Evolutionary conservation across 2,113 vertebrate species (phyloP).

Genomic region (Lagopus leucura): DNA sequence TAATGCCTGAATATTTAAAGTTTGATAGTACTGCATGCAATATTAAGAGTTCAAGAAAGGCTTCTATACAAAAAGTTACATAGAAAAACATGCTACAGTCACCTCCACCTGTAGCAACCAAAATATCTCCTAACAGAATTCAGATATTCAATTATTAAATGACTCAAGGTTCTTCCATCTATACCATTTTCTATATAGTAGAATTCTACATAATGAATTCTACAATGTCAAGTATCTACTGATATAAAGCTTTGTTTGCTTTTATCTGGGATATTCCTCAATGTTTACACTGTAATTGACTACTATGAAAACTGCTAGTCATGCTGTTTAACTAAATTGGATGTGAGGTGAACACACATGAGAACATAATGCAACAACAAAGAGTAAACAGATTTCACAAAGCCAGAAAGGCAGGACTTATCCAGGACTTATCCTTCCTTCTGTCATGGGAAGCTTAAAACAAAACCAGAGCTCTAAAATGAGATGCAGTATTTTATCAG

Average conservation of each 20-base stretch:
- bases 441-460: conserved; percentile 29
- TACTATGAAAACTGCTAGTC: conserved; percentile 8
- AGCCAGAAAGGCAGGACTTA: conserved; percentile 21
- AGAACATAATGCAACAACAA: conserved; percentile 26
- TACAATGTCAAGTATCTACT: not conserved
- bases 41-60: not conserved
- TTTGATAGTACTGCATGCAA: not conserved
- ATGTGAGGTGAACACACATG: not conserved
- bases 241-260: conserved; percentile 16
- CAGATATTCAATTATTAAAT: conserved; percentile 12
- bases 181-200: not conserved
- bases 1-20: not conserved
- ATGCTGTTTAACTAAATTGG: not conserved
- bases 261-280: not conserved
- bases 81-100: not conserved
- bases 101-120: not conserved
- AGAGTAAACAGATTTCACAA: conserved; percentile 29
- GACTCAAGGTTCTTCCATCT: not conserved
- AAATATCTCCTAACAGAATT: not conserved
- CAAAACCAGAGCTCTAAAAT: not conserved
- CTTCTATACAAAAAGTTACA: not conserved
- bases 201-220: not conserved
- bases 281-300: not conserved
- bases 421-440: not conserved
- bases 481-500: not conserved